These are phyloP conservation scores for Leptodactylus fallax DNA, from an alignment of 2,797 vertebrate genomes.

Conservation along the genomic window DNA sequence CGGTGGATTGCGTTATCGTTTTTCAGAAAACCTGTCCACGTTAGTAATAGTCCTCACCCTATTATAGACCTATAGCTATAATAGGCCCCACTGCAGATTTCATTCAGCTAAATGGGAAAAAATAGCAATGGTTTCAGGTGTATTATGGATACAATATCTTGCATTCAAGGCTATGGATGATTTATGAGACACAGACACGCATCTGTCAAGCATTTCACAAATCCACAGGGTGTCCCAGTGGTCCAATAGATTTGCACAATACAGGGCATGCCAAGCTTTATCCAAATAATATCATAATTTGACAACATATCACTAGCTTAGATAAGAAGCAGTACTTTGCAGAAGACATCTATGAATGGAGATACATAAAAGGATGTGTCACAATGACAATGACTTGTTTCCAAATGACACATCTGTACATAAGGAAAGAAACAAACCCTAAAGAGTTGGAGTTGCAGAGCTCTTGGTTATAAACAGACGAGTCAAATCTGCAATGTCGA, in stretches of 20 bases:
- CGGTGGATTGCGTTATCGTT: slow-evolving; percentile 48
- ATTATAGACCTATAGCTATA: slow-evolving; percentile 17
- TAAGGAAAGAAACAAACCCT: neutral
- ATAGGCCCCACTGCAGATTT: slow-evolving; percentile 35
- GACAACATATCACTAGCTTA: slow-evolving; percentile 9
- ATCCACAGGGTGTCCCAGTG: slow-evolving; percentile 56
- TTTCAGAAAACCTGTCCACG: slow-evolving; percentile 55
- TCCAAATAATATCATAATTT: slow-evolving; percentile 32
- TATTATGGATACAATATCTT: neutral
- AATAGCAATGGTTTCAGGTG: neutral
- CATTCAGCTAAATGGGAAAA: neutral
- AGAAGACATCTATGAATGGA: slow-evolving; percentile 5
- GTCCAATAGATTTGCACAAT: slow-evolving; percentile 19
- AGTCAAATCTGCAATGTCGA: neutral
- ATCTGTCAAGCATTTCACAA: slow-evolving; percentile 40
- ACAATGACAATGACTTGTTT: neutral
- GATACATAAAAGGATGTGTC: neutral
- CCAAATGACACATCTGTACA: slow-evolving; percentile 8
- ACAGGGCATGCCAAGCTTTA: slow-evolving; percentile 39
- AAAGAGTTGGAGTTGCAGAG: slow-evolving; percentile 8
- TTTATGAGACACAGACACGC: slow-evolving; percentile 33
- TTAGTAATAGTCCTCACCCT: slow-evolving; percentile 48
- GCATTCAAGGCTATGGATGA: slow-evolving; percentile 26
- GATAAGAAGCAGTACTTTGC: neutral
- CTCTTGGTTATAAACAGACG: neutral